These are phyloP conservation scores for Vulpes ferrilata DNA, from an alignment of 2,113 vertebrate genomes.

Conservation along the genomic window DNA sequence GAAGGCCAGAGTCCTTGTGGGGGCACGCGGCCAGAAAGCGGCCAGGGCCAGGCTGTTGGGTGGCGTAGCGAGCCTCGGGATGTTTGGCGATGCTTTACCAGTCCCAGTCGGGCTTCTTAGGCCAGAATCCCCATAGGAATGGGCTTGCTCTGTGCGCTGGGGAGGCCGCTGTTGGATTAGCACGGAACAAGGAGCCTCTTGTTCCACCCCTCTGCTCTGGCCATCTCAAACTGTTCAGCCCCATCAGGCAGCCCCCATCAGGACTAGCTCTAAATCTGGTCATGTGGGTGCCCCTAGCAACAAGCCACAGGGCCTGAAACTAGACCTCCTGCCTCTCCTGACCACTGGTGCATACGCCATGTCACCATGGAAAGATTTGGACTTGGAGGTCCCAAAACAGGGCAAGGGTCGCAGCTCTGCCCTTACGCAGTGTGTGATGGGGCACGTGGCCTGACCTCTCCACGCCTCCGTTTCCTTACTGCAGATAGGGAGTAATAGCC, in stretches of 20 bases:
- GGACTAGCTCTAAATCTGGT: background rate
- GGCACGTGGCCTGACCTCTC: background rate
- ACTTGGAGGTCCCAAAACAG: too few species aligned
- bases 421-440: too few species aligned
- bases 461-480: background rate
- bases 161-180: background rate
- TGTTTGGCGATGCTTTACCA: background rate
- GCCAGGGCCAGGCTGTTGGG: background rate
- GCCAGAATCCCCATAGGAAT: background rate
- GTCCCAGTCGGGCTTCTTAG: background rate
- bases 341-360: rapidly evolving
- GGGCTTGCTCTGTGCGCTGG: background rate
- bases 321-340: background rate
- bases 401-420: background rate
- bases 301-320: background rate
- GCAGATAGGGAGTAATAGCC: rapidly evolving
- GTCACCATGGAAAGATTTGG: background rate
- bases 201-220: too few species aligned
- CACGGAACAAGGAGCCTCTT: background rate
- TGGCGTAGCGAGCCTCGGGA: background rate
- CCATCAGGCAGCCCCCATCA: background rate
- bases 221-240: background rate
- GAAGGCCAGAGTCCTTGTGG: rapidly evolving
- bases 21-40: too few species aligned
- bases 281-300: background rate